phyloP scores from a whole-genome alignment of 2,113 vertebrate species.

The Odocoileus hemionus region DNA sequence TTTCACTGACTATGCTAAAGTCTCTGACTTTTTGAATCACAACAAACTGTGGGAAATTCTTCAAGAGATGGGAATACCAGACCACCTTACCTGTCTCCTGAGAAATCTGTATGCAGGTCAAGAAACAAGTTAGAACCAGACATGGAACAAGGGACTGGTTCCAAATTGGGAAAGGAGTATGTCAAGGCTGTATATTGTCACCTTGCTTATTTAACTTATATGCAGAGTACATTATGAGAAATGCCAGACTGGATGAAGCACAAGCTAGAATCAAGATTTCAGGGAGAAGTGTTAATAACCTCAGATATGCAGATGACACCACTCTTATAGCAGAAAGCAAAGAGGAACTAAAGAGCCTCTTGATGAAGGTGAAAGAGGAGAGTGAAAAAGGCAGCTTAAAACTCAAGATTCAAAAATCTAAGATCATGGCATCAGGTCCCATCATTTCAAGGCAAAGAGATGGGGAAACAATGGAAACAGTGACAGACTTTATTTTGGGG shows the following conservation, averaged over 20 bases:
- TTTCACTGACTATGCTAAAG: neutral
- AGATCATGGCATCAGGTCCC: neutral
- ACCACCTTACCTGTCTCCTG: neutral
- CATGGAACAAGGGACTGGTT: neutral
- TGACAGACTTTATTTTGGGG: neutral
- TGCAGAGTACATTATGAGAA: neutral
- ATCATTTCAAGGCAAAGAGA: neutral
- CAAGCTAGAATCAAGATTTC: neutral
- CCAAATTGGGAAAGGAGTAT: neutral
- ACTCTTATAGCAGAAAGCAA: neutral
- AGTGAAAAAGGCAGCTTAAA: neutral
- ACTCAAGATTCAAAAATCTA: neutral
- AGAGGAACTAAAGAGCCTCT: neutral
- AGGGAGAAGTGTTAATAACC: neutral
- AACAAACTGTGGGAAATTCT: neutral
- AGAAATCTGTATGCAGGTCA: neutral
- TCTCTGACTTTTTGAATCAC: neutral
- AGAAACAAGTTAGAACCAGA: neutral
- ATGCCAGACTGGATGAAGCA: neutral
- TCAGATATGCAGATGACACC: neutral
- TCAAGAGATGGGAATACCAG: neutral
- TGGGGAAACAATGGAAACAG: neutral
- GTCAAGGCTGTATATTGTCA: neutral
- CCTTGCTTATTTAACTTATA: neutral
- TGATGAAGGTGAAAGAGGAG: neutral